Percentiles rank a stretch among this genome's conserved stretches.
Conservation (phyloP, 2,797 vertebrate species). For the Etheostoma nigrum region DNA sequence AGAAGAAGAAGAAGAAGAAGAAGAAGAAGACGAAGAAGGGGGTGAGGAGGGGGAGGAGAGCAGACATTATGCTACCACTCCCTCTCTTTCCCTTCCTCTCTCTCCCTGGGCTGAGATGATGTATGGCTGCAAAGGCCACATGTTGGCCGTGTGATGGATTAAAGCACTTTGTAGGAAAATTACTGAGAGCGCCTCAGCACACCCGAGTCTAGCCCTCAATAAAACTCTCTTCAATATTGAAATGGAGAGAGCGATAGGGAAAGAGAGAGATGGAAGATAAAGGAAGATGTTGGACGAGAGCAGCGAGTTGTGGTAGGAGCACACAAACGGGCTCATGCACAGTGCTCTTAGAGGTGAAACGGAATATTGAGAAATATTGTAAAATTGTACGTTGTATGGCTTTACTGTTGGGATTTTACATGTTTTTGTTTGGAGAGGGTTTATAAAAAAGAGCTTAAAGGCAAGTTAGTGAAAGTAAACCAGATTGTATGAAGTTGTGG, state of each 20-base stretch:
- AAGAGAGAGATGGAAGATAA: conserved; percentile 68
- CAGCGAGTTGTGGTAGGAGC: conserved; percentile 19
- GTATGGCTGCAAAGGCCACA: conserved; percentile 98
- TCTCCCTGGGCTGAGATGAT: conserved; percentile 95
- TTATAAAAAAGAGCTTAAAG: conserved; percentile 19
- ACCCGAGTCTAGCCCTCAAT: conserved; percentile 97
- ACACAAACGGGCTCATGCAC: conserved; percentile 43
- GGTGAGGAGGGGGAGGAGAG: conserved; percentile 40
- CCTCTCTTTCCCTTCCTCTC: conserved; percentile 39
- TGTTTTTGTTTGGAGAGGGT: conserved; percentile 22
- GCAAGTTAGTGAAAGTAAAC: conserved; percentile 24
- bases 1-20: conserved; percentile 51
- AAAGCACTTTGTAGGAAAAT: conserved; percentile 99
- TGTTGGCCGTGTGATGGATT: conserved; percentile 99
- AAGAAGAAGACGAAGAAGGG: conserved; percentile 24
- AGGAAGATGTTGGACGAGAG: conserved; percentile 60
- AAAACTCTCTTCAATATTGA: conserved; percentile 99
- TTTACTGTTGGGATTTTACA: conserved; percentile 27
- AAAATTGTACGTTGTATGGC: conserved; percentile 17
- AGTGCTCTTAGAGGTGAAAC: conserved; percentile 26
- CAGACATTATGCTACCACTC: conserved; percentile 87
- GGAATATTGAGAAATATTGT: conserved; percentile 13
- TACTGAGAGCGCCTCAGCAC: conserved; percentile 97
- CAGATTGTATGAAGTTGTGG: conserved; percentile 18
- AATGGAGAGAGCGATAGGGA: conserved; percentile 70